A percentile compares a stretch with the other conserved stretches of the same genome.
phyloP scores from a whole-genome alignment of 2,113 vertebrate genomes.

The Hippoglossus stenolepis region DNA sequence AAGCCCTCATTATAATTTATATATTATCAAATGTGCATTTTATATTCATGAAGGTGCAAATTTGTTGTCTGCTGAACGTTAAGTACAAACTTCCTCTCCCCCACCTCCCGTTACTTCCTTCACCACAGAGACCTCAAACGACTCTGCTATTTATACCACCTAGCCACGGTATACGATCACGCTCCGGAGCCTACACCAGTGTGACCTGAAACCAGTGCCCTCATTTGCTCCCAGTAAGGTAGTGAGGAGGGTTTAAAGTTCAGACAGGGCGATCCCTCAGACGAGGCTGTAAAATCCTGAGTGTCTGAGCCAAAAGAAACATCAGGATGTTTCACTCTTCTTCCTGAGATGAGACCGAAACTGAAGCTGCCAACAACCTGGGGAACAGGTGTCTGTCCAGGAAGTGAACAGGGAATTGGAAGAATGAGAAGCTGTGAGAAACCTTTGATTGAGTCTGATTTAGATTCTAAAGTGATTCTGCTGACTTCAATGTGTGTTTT shows the following conservation, averaged over 20 bases:
- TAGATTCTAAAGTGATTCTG: too few relatives aligned
- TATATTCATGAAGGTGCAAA: slow-evolving; percentile 1
- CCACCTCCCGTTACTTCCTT: slow-evolving; percentile 2
- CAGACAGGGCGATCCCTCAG: neutral
- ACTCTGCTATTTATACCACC: slow-evolving; percentile 17
- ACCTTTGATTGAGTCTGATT: too few relatives aligned
- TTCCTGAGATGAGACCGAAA: neutral
- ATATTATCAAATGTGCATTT: too few relatives aligned
- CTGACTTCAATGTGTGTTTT: too few relatives aligned
- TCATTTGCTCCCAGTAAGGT: neutral
- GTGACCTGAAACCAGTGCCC: neutral
- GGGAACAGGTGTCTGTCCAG: slow-evolving; percentile 12
- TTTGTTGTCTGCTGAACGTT: slow-evolving; percentile 13
- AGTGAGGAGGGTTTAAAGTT: slow-evolving; percentile 1
- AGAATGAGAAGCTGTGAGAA: neutral
- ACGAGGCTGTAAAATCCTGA: neutral
- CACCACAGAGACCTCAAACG: slow-evolving; percentile 1
- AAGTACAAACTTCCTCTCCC: slow-evolving; percentile 21
- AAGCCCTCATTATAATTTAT: neutral
- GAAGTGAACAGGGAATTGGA: neutral
- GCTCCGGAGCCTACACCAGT: neutral
- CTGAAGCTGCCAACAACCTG: slow-evolving; percentile 3
- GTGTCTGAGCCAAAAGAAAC: too few relatives aligned
- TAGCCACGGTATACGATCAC: neutral
- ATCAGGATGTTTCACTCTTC: neutral